Conservation (phyloP, 2,888 invertebrate genomes). For the Kryphioiulus occultus region DNA sequence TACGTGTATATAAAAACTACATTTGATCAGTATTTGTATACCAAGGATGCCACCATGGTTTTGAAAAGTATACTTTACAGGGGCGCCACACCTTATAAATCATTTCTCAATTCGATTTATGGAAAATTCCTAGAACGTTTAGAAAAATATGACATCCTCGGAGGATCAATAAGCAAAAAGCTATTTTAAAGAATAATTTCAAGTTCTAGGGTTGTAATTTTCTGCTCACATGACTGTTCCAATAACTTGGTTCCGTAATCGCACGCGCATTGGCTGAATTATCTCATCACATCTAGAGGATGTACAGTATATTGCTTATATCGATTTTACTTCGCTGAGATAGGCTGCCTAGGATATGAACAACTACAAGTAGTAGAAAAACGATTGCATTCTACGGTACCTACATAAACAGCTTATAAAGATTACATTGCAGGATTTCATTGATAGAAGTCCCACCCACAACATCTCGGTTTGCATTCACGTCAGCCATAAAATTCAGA, state of each 20-base stretch:
- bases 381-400: background rate
- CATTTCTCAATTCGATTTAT: background rate
- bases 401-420: background rate
- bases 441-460: background rate
- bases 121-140: background rate
- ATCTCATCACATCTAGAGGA: background rate
- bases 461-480: background rate
- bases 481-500: background rate
- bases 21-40: too few relatives aligned
- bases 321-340: background rate
- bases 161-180: too few relatives aligned
- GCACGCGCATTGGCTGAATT: background rate
- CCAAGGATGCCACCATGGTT: too few relatives aligned
- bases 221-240: background rate
- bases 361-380: background rate
- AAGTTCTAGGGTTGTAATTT: background rate
- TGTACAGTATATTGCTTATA: background rate
- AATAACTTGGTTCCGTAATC: background rate
- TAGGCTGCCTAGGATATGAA: background rate
- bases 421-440: background rate
- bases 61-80: too few relatives aligned
- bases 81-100: too few relatives aligned
- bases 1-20: too few relatives aligned
- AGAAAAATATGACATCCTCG: background rate
- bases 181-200: too few relatives aligned